A percentile compares a stretch with the other conserved stretches of the same genome.
phyloP scores from a whole-genome alignment of 2,888 invertebrate species.

The Thecocarcelia acutangulata region DNA sequence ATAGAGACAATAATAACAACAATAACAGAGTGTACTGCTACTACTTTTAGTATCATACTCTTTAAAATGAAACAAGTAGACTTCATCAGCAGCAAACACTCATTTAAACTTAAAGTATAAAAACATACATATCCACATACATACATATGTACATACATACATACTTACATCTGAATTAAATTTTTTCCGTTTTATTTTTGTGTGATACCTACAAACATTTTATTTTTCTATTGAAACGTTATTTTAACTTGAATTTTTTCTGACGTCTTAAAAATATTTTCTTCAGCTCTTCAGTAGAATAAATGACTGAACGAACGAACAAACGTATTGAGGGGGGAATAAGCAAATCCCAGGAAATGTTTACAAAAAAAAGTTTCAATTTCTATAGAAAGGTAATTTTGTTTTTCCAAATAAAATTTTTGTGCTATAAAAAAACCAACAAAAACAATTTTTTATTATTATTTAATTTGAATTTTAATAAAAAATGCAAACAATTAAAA shows the following conservation, averaged over 20 bases:
- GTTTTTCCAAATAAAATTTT: too few species aligned
- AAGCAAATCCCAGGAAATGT: too few species aligned
- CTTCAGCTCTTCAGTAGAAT: neutral
- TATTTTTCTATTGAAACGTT: slow-evolving; percentile 27
- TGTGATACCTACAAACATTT: slow-evolving; percentile 1
- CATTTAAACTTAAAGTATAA: slow-evolving; percentile 15
- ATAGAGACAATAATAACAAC: slow-evolving; percentile 33
- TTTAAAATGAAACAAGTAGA: slow-evolving; percentile 48
- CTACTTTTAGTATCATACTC: slow-evolving; percentile 47
- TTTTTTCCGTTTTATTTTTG: slow-evolving; percentile 6
- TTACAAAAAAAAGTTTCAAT: too few species aligned
- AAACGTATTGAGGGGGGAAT: too few species aligned
- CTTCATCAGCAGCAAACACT: slow-evolving; percentile 17
- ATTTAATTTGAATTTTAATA: neutral
- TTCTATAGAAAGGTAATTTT: too few species aligned
- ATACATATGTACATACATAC: too few species aligned
- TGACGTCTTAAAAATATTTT: slow-evolving; percentile 3
- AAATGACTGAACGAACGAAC: too few species aligned
- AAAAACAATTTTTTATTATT: too few species aligned
- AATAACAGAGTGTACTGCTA: slow-evolving; percentile 6
- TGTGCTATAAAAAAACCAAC: too few species aligned
- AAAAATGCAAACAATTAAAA: slow-evolving; percentile 11
- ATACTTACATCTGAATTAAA: too few species aligned
- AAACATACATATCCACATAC: too few species aligned
- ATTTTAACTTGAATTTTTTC: slow-evolving; percentile 16